phyloP scores from a whole-genome alignment of 1,140 invertebrate genomes.

The Meloidogyne hapla region DNA sequence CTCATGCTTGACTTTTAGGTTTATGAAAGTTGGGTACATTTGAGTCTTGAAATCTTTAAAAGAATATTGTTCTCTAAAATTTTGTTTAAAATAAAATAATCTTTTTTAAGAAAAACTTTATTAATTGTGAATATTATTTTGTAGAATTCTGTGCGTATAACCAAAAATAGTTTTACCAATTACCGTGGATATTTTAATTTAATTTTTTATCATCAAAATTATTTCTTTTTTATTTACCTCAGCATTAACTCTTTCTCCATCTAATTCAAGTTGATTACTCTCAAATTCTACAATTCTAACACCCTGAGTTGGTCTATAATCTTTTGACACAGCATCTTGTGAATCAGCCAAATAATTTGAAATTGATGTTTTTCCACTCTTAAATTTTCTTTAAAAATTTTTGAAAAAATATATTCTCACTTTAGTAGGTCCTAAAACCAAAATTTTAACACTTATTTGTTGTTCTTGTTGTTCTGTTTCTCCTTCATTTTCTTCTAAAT shows the following conservation, averaged over 20 bases:
- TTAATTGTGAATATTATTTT: too few relatives aligned
- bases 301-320: conserved; percentile 73
- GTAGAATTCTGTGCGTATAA: too few relatives aligned
- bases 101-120: too few relatives aligned
- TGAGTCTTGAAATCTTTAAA: too few relatives aligned
- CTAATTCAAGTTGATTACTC: conserved; percentile 67
- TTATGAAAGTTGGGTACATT: too few relatives aligned
- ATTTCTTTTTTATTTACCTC: too few relatives aligned
- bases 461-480: conserved; percentile 10
- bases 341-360: conserved; percentile 73
- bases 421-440: conserved; percentile 44
- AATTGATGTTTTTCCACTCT: conserved; percentile 73
- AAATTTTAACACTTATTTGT: conserved; percentile 49
- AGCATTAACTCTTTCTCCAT: conserved; percentile 67
- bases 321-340: conserved; percentile 69
- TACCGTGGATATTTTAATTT: too few relatives aligned
- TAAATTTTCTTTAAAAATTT: conserved; percentile 51
- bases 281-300: conserved; percentile 74
- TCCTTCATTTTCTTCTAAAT: not conserved
- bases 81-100: too few relatives aligned
- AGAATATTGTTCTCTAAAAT: too few relatives aligned
- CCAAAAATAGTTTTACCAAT: too few relatives aligned
- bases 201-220: too few relatives aligned
- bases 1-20: too few relatives aligned
- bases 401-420: conserved; percentile 22